Percentiles rank a stretch among this genome's conserved stretches.
phyloP scores from a whole-genome alignment of 2,113 vertebrate genomes.

The Scophthalmus maximus region DNA sequence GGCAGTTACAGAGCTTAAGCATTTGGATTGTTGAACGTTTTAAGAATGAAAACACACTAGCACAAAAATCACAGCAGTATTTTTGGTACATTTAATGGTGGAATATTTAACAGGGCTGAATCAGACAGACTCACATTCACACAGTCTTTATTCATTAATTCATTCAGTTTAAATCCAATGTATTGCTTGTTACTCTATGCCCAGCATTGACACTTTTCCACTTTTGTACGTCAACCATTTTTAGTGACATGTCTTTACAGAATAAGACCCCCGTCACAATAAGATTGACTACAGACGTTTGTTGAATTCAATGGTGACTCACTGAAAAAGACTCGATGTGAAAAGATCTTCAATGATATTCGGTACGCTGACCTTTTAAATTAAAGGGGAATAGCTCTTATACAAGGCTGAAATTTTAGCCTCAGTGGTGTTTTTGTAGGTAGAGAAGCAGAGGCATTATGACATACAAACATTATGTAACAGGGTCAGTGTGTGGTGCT shows the following conservation, averaged over 20 bases:
- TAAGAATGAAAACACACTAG: neutral
- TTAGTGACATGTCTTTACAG: neutral
- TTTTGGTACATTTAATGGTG: neutral
- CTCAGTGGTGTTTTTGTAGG: slow-evolving; percentile 53
- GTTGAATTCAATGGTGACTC: slow-evolving; percentile 13
- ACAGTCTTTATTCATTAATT: slow-evolving; percentile 9
- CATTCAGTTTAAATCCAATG: neutral
- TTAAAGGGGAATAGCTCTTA: slow-evolving; percentile 48
- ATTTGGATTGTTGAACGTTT: neutral
- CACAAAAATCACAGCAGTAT: too few relatives aligned
- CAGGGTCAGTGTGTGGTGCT: slow-evolving; percentile 60
- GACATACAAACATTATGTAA: slow-evolving; percentile 71
- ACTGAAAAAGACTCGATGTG: slow-evolving; percentile 32
- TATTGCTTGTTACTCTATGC: neutral
- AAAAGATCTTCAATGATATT: slow-evolving; percentile 39
- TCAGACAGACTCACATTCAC: neutral
- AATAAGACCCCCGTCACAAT: slow-evolving; percentile 9
- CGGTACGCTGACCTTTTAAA: slow-evolving; percentile 26
- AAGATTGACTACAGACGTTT: slow-evolving; percentile 1
- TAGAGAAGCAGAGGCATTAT: slow-evolving; percentile 59
- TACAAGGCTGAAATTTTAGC: slow-evolving; percentile 54
- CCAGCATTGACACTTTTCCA: neutral
- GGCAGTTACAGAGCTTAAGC: neutral
- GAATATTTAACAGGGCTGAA: neutral
- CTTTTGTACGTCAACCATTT: neutral